Evolutionary conservation across 1,140 invertebrate genomes (phyloP), one percentile per base, ranked within the genome.

Genomic region (Saccostrea echinata): DNA sequence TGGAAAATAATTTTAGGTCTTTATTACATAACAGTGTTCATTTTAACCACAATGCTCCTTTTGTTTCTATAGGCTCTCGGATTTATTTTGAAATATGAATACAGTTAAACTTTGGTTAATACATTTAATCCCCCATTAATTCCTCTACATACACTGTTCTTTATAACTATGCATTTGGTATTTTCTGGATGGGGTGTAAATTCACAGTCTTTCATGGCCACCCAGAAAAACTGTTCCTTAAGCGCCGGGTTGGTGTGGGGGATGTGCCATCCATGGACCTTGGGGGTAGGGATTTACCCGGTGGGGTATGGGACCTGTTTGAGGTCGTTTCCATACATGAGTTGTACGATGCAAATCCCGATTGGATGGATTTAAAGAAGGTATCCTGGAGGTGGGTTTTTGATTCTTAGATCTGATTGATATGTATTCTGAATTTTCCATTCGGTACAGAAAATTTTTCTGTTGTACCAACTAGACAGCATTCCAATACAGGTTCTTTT

Each of bases 311-410:
- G 68, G 68, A 76, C 27, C 27, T 83, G 43, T 83, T 83, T 83
- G 81, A 83, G 21, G 81, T 83, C 9, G 18, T 83, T 3, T 83
- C 81, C 30, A 51, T 83, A 21, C 81, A 83, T 12, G 81, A 83
- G 21, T 83, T 83, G 52, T 83, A 83, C 35, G 81, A 83, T 33
- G 52, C 43, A 21, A 53, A 83, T 24, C 81, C 81, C n/a, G 52
- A 83, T n/a, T 83, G 81, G 81, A 83, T 83, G 35, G 52, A 76
- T 30, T 13, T 76, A 12, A 76, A 27, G 13, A 27, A 76, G 16
- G 27, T 76, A 3, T 33, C 68, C 1, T 76, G 68, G 68, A 76
- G 68, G 68, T 76, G 68, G 68, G 55, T 61, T 61, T 21, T 21
- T n/a, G 1, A n/a, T 18, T 61, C 4, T 61, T 43, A 43, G 2